These are phyloP conservation scores for Sesamia nonagrioides DNA, from an alignment of 1,140 invertebrate species.

Conservation along the genomic window DNA sequence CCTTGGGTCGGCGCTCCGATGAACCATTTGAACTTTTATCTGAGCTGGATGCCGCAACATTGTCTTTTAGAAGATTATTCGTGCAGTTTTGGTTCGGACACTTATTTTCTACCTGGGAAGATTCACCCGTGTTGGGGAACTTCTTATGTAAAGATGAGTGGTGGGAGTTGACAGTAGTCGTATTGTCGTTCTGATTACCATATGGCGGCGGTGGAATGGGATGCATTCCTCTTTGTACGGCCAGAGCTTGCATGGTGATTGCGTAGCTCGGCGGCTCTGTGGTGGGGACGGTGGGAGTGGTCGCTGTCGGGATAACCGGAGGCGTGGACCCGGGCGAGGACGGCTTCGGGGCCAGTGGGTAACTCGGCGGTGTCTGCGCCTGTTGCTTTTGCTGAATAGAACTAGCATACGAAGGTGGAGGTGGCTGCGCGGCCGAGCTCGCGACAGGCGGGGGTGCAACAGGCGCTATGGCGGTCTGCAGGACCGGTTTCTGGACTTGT, in stretches of 20 bases:
- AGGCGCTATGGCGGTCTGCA: slow-evolving; percentile 97
- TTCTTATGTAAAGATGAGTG: slow-evolving; percentile 86
- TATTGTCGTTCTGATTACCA: slow-evolving; percentile 86
- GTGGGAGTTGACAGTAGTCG: slow-evolving; percentile 85
- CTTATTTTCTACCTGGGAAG: slow-evolving; percentile 87
- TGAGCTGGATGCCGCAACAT: slow-evolving; percentile 68
- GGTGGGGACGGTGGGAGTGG: slow-evolving; percentile 91
- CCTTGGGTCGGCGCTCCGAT: slow-evolving; percentile 82
- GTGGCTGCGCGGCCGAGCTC: slow-evolving; percentile 88
- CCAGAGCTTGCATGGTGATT: slow-evolving; percentile 95
- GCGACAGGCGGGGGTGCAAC: slow-evolving; percentile 90
- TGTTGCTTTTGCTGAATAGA: slow-evolving; percentile 93
- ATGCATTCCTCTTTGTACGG: slow-evolving; percentile 89
- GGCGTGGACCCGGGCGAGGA: slow-evolving; percentile 88
- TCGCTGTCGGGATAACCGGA: slow-evolving; percentile 79
- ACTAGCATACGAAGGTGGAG: slow-evolving; percentile 93
- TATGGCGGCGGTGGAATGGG: slow-evolving; percentile 92
- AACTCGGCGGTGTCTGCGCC: slow-evolving; percentile 85
- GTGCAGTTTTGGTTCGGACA: slow-evolving; percentile 83
- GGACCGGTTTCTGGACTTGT: slow-evolving; percentile 96
- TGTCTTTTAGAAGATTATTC: slow-evolving; percentile 76
- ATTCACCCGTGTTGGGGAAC: slow-evolving; percentile 87
- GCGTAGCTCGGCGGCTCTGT: slow-evolving; percentile 97
- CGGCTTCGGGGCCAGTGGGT: slow-evolving; percentile 87
- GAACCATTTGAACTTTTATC: slow-evolving; percentile 83